Conservation (phyloP, 1,140 invertebrate species). For the Ceratina australensis region DNA sequence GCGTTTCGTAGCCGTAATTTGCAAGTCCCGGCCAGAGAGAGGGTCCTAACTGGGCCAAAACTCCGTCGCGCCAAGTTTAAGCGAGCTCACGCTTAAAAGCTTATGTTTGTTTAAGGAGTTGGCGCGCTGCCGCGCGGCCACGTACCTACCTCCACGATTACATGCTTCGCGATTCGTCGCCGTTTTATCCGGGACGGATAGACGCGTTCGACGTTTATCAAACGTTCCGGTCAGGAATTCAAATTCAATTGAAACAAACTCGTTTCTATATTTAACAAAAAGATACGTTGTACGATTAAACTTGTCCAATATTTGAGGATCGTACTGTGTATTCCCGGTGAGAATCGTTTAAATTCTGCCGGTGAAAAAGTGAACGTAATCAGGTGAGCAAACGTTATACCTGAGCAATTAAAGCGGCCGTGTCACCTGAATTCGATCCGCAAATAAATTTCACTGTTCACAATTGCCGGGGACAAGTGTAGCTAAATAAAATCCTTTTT, state of each 20-base stretch:
- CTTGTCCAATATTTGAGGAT: no score
- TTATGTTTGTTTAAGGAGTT: slow-evolving; percentile 69
- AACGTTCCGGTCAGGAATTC: not conserved
- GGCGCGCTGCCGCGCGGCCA: slow-evolving; percentile 49
- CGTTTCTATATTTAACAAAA: no score
- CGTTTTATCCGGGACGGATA: slow-evolving; percentile 17
- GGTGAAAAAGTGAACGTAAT: no score
- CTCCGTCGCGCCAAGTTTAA: slow-evolving; percentile 65
- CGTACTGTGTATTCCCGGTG: no score
- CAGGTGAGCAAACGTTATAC: no score
- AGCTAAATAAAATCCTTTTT: slow-evolving; percentile 7
- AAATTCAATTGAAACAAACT: no score
- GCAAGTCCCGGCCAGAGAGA: slow-evolving; percentile 56
- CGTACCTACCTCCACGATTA: slow-evolving; percentile 9
- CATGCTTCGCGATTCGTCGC: slow-evolving; percentile 10
- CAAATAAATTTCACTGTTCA: not conserved
- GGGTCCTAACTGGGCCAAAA: slow-evolving; percentile 64
- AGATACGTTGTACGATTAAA: no score
- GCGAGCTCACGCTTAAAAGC: slow-evolving; percentile 64
- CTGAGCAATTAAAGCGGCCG: no score
- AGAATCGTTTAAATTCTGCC: no score
- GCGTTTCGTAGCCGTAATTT: slow-evolving; percentile 64
- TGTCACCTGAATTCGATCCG: not conserved
- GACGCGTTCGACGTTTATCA: not conserved
- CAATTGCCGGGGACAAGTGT: not conserved